phyloP scores from a whole-genome alignment of 2,797 vertebrate genomes.

The Sebastes melanostomus region DNA sequence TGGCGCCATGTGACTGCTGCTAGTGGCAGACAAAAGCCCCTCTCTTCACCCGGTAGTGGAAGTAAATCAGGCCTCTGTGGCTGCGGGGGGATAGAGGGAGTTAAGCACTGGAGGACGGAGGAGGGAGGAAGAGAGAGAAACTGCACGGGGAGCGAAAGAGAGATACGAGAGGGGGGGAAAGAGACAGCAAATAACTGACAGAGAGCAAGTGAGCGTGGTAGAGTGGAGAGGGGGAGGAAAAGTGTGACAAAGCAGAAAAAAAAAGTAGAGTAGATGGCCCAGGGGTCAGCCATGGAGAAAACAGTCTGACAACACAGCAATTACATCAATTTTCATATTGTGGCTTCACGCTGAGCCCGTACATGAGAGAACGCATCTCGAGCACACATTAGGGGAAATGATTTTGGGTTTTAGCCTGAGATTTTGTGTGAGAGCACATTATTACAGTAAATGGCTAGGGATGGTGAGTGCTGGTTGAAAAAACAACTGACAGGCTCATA shows the following conservation, averaged over 20 bases:
- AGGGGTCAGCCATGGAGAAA: constrained; percentile 54
- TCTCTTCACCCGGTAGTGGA: constrained; percentile 46
- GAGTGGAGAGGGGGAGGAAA: constrained; percentile 2
- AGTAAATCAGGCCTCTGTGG: constrained; percentile 65
- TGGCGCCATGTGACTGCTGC: constrained; percentile 57
- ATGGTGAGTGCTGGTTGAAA: constrained; percentile 42
- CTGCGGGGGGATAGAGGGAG: constrained; percentile 31
- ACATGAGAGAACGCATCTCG: constrained; percentile 34
- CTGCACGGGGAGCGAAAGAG: not conserved
- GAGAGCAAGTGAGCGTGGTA: constrained; percentile 26
- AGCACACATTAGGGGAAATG: constrained; percentile 49
- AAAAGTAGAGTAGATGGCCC: not conserved
- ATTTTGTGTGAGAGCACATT: constrained; percentile 57
- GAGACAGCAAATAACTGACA: constrained; percentile 27
- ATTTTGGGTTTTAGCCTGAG: constrained; percentile 53
- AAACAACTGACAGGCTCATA: constrained; percentile 8
- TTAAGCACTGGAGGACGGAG: not conserved
- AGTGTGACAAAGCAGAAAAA: constrained; percentile 4
- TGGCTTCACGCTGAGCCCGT: constrained; percentile 36
- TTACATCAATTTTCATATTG: constrained; percentile 68
- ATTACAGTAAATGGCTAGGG: constrained; percentile 61
- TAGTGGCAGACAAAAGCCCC: constrained; percentile 65
- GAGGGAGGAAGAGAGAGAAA: not conserved
- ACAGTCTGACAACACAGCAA: constrained; percentile 55
- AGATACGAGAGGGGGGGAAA: not conserved